A percentile compares a stretch with the other conserved stretches of the same genome.
phyloP scores from a whole-genome alignment of 2,797 vertebrate genomes.

The Gobio occitaniae region DNA sequence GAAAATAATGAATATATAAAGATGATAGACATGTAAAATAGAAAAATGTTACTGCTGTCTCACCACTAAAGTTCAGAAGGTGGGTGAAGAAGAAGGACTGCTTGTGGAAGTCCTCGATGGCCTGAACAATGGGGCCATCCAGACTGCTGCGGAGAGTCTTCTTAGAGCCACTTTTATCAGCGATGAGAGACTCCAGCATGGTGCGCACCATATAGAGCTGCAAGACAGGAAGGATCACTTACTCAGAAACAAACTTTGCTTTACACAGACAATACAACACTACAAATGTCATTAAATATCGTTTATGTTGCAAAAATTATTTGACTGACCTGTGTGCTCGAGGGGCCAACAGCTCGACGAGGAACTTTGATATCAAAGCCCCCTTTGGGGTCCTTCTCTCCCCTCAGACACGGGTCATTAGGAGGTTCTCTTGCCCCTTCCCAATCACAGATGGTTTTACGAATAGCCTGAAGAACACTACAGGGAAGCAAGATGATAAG shows the following conservation, averaged over 20 bases:
- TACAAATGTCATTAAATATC: not conserved
- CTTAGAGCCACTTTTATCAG: constrained; percentile 98
- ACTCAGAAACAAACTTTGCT: not conserved
- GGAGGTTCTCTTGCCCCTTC: constrained; percentile 94
- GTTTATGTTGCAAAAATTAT: not conserved
- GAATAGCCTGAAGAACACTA: constrained; percentile 97
- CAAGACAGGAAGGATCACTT: constrained; percentile 22
- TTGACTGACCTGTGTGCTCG: constrained; percentile 91
- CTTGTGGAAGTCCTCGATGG: constrained; percentile 98
- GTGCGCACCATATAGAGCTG: constrained; percentile 99
- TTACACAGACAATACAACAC: not conserved
- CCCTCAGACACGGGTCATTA: constrained; percentile 95
- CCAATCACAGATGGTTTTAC: constrained; percentile 99
- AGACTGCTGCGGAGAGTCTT: constrained; percentile 97
- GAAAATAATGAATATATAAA: not conserved
- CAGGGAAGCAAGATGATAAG: not conserved
- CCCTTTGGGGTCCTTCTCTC: constrained; percentile 98
- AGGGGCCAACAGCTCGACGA: constrained; percentile 94
- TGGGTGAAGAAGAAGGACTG: constrained; percentile 99
- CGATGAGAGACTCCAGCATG: constrained; percentile 97
- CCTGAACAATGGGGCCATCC: constrained; percentile 95
- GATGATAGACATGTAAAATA: not conserved
- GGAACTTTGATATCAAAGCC: constrained; percentile 99
- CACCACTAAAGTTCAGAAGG: constrained; percentile 97
- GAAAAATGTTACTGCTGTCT: constrained; percentile 13